Conservation (phyloP, 1,140 invertebrate genomes). For the Lepidurus couesii region DNA sequence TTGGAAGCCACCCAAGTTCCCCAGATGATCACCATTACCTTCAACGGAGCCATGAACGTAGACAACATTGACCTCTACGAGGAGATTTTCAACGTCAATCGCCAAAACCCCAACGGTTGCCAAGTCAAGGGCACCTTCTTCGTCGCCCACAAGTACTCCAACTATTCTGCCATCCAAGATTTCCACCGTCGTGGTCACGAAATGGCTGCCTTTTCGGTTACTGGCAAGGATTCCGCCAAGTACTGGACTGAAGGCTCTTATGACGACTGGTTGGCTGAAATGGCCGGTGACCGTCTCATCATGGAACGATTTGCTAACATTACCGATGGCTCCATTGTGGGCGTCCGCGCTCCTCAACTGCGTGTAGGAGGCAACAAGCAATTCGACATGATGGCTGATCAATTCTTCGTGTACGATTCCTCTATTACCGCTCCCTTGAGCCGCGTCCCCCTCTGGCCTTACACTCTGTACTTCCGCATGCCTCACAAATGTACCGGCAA, state of each 20-base stretch:
- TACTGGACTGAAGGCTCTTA: slow-evolving; percentile 83
- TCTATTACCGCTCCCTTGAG: slow-evolving; percentile 84
- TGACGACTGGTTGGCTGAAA: slow-evolving; percentile 90
- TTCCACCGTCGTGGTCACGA: slow-evolving; percentile 87
- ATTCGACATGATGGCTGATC: slow-evolving; percentile 93
- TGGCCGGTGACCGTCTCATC: slow-evolving; percentile 70
- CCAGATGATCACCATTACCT: slow-evolving; percentile 90
- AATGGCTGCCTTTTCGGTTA: slow-evolving; percentile 87
- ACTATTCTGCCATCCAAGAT: slow-evolving; percentile 87
- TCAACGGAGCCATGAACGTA: slow-evolving; percentile 89
- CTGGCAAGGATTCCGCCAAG: slow-evolving; percentile 80
- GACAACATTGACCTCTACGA: slow-evolving; percentile 90
- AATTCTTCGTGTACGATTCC: slow-evolving; percentile 89
- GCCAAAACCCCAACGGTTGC: slow-evolving; percentile 87
- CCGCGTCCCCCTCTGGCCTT: slow-evolving; percentile 88
- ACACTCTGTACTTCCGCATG: slow-evolving; percentile 91
- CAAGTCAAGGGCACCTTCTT: slow-evolving; percentile 89
- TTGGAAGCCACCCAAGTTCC: slow-evolving; percentile 78
- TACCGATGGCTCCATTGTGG: slow-evolving; percentile 80
- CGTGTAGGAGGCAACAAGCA: slow-evolving; percentile 89
- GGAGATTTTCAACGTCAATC: slow-evolving; percentile 77
- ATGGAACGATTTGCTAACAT: slow-evolving; percentile 56
- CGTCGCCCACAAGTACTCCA: slow-evolving; percentile 91
- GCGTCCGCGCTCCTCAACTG: slow-evolving; percentile 81
- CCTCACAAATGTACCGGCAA: slow-evolving; percentile 87